Evolutionary conservation across 2,797 vertebrate genomes (phyloP).

Genomic region (Spinus olivaceus): DNA sequence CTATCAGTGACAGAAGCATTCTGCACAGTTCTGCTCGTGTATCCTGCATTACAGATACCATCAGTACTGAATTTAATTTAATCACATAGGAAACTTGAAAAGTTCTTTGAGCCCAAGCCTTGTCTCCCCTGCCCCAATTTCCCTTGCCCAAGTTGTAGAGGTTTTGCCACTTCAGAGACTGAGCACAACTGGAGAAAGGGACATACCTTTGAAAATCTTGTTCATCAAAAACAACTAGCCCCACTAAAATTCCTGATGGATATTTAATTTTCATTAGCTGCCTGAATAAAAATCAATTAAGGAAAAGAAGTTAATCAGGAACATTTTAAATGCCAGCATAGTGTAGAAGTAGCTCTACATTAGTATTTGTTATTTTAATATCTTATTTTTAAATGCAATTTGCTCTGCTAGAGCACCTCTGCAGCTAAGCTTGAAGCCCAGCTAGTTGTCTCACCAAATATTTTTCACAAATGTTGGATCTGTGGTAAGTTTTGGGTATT

Average conservation of each 20-base stretch:
- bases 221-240: background rate
- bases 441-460: background rate
- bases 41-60: background rate
- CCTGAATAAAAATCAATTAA: background rate
- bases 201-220: background rate
- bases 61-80: background rate
- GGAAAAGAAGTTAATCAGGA: background rate
- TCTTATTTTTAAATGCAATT: background rate
- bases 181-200: background rate
- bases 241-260: background rate
- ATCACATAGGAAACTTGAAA: background rate
- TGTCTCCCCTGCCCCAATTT: background rate
- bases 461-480: background rate
- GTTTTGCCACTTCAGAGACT: background rate
- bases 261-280: background rate
- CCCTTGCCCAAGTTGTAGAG: background rate
- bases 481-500: background rate
- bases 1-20: background rate
- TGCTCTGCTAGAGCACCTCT: background rate
- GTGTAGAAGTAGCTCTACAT: background rate
- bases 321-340: background rate
- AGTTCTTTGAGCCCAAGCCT: background rate
- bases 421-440: background rate
- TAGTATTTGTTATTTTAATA: background rate
- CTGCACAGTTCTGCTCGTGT: background rate